Base-by-base conservation (phyloP, 2,113 vertebrate species). In the Euleptes europaea region DNA sequence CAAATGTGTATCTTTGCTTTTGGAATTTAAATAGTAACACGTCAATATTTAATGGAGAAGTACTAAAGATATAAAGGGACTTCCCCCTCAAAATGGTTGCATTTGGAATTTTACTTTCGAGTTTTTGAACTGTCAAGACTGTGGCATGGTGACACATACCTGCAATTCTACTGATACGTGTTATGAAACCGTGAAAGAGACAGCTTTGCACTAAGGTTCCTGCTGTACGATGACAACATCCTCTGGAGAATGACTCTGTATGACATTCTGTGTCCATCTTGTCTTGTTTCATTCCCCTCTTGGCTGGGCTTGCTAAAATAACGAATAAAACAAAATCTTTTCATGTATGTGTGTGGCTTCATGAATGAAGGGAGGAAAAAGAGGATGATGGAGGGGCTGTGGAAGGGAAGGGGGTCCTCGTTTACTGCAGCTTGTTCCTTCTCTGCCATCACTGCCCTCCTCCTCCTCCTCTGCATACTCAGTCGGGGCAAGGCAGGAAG, bases 51-150 rank as follows among this genome's bases (percentile, higher is more conserved):
- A 15, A 44, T 63, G 54, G 67, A 78, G 54, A 49, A 83, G 23
- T 72, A 31, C 15, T 4, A 65, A 70, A 75, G 44, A 83, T 70
- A 38, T 13, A 44, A 38, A 71, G 40, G 19, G 28, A 26, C 17
- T 77, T 42, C 47, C 23, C 26, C 33, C 35, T 44, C 33, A 35
- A 31, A 40, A 35, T 26, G 51, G 35, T 40, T 78, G 35, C 31
- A 26, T 67, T 65, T 78, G 35, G 33, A 78, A 47, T 66, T 87
- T 87, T 83, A 47, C 47, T 81, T 60, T 75, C 42, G 33, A 81
- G 47, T 42, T 81, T 28, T 78, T 72, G 40, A 70, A 21, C 23
- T 79, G 67, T 47, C 80, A 78, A 60, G 49, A 72, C 40, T 66
- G 26, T 54, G 74, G 33, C 57, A 72, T 28, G 6, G 26, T 71